Percentiles rank a stretch among this genome's conserved stretches.
Evolutionary conservation across 2,113 vertebrate genomes (phyloP).

Genomic region (Brienomyrus longianalis): DNA sequence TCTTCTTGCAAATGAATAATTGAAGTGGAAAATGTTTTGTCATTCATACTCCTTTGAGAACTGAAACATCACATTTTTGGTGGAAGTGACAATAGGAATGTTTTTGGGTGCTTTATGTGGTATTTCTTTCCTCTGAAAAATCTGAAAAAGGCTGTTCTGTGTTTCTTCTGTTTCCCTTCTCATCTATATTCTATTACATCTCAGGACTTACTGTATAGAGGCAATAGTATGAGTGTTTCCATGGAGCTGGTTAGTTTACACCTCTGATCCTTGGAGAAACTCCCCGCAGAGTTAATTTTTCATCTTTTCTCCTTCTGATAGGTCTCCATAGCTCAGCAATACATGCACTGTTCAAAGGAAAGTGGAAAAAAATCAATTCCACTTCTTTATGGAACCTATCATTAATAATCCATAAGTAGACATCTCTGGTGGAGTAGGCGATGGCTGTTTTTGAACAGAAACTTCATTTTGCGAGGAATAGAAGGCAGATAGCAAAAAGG

Average conservation of each 20-base stretch:
- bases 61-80: constrained; percentile 15
- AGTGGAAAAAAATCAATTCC: constrained; percentile 49
- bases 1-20: constrained; percentile 26
- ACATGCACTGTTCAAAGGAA: constrained; percentile 54
- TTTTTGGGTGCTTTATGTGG: constrained; percentile 43
- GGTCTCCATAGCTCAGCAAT: constrained; percentile 48
- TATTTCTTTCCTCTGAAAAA: constrained; percentile 35
- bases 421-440: constrained; percentile 34
- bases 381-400: constrained; percentile 47
- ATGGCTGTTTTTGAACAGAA: constrained; percentile 35
- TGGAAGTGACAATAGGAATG: constrained; percentile 31
- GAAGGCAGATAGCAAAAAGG: constrained; percentile 4
- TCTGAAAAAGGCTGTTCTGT: constrained; percentile 27
- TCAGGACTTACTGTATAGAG: background rate
- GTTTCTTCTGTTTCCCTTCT: constrained; percentile 11
- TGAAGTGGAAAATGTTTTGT: constrained; percentile 19
- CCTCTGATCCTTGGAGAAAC: constrained; percentile 47
- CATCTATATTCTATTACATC: constrained; percentile 26
- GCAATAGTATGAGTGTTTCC: constrained; percentile 22
- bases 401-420: constrained; percentile 57
- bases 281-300: constrained; percentile 43
- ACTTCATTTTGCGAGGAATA: constrained; percentile 27
- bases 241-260: constrained; percentile 19
- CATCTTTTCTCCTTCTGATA: constrained; percentile 46
- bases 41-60: constrained; percentile 15